phyloP scores from a whole-genome alignment of 2,113 vertebrate species.

The Menidia beryllina region DNA sequence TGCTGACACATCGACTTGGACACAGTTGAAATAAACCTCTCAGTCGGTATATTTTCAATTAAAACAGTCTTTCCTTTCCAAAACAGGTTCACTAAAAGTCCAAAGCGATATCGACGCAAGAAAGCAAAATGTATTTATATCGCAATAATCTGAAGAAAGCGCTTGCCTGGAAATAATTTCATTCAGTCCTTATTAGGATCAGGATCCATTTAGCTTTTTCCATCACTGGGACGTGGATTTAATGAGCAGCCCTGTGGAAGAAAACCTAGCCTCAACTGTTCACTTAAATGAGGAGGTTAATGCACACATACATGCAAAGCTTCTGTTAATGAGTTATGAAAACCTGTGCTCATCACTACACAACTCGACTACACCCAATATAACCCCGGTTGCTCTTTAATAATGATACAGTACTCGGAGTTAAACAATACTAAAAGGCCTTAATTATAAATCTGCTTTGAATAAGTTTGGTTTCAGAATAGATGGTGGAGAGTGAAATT shows the following conservation, averaged over 20 bases:
- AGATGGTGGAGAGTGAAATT: too few relatives aligned
- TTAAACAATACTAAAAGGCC: background rate
- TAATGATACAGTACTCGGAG: background rate
- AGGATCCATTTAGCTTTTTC: conserved; percentile 39
- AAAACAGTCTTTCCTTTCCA: background rate
- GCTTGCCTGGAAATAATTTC: conserved; percentile 45
- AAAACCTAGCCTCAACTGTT: conserved; percentile 20
- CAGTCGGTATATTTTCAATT: background rate
- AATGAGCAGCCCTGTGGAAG: conserved; percentile 49
- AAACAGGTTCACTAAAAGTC: background rate
- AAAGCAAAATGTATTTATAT: conserved; percentile 14
- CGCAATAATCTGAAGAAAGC: background rate
- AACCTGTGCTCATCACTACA: conserved; percentile 28
- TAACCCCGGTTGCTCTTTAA: background rate
- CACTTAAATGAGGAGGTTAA: conserved; percentile 53
- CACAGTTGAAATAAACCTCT: too few relatives aligned
- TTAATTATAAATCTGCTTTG: background rate
- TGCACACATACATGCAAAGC: conserved; percentile 39
- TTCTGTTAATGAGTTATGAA: conserved; percentile 48
- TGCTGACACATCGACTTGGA: background rate
- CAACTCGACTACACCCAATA: conserved; percentile 1
- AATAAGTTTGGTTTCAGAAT: too few relatives aligned
- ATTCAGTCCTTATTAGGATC: conserved; percentile 50
- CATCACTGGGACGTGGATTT: conserved; percentile 30
- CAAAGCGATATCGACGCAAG: background rate